phyloP scores from a whole-genome alignment of 2,888 invertebrate species.

The Ctena decussata region DNA sequence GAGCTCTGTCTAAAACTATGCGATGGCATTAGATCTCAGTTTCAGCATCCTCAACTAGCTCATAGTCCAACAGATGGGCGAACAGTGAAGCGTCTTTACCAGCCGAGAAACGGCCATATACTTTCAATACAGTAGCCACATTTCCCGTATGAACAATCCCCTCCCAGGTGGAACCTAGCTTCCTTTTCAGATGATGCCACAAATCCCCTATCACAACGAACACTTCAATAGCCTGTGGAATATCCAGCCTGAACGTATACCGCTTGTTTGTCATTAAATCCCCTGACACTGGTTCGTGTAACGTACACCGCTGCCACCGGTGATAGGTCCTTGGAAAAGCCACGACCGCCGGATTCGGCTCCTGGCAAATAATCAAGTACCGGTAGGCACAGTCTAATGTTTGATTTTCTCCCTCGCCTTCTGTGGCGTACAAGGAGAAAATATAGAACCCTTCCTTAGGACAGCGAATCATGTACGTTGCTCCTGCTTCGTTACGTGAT shows the following conservation, averaged over 20 bases:
- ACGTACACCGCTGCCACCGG: constrained; percentile 82
- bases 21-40: constrained; percentile 83
- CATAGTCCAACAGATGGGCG: constrained; percentile 83
- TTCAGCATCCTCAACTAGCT: constrained; percentile 81
- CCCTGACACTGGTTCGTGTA: constrained; percentile 84
- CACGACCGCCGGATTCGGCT: constrained; percentile 75
- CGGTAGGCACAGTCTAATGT: constrained; percentile 83
- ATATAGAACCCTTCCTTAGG: constrained; percentile 85
- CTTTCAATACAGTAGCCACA: constrained; percentile 71
- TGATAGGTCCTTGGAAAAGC: constrained; percentile 83
- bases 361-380: constrained; percentile 84
- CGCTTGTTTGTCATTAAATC: constrained; percentile 83
- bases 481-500: constrained; percentile 79
- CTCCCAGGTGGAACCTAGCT: constrained; percentile 82
- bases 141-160: constrained; percentile 80
- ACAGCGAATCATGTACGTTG: constrained; percentile 84
- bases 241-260: constrained; percentile 82
- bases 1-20: too few species aligned
- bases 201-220: constrained; percentile 82
- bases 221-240: constrained; percentile 83
- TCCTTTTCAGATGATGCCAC: constrained; percentile 82
- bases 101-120: constrained; percentile 79
- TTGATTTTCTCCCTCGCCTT: constrained; percentile 63
- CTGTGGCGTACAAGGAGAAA: constrained; percentile 83
- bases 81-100: constrained; percentile 81